Evolutionary conservation across 92 coral and sea anemone species (phyloP), one percentile per base, ranked within the genome.

Genomic region (Parazoanthus darwini): DNA sequence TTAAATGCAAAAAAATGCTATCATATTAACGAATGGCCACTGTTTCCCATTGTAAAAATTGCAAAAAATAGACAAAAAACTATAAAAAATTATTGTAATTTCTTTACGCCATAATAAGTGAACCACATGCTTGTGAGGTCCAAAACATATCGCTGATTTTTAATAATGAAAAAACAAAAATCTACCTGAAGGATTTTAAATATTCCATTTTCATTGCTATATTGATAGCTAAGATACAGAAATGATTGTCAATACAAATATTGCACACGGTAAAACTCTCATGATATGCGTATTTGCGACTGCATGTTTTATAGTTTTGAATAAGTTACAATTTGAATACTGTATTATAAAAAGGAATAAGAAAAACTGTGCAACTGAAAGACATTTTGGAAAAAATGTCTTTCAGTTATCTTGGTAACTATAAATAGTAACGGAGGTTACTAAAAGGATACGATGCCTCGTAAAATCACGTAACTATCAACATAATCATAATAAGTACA

Each of bases 1-100:
- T 35, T 75, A 36, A 75, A 75, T 75, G 79, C 79, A 82, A 82
- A 82, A 82, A 82, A 82, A 82, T 54, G 20, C 50, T 82, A 8
- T 46, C 86, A 82, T 56, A 29, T 82, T 58, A 82, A 26, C 74
- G 86, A 51, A 82, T 54, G 74, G 25, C 75, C 74, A 9, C 74
- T 82, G 86, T 29, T 82, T 82, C 86, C 44, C 86, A 6, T 82
- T 82, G 42, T 82, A 82, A 82, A 82, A 82, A 82, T 58, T 82
- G 18, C 86, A 56, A 82, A 82, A 82, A 25, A 82, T 23, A 82
- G 75, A 82, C 74, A 59, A 43, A 80, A 80, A 46, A 29, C 48
- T 82, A 59, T n/a, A n/a, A 82, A 51, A 23, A 23, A 39, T 58
- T n/a, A 48, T 82, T 82, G 44, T 82, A 23, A 82, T 8, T 82